Percentiles rank a stretch among this genome's conserved stretches.
These are phyloP conservation scores for Musca vetustissima DNA, from an alignment of 1,140 invertebrate species.

Conservation along the genomic window DNA sequence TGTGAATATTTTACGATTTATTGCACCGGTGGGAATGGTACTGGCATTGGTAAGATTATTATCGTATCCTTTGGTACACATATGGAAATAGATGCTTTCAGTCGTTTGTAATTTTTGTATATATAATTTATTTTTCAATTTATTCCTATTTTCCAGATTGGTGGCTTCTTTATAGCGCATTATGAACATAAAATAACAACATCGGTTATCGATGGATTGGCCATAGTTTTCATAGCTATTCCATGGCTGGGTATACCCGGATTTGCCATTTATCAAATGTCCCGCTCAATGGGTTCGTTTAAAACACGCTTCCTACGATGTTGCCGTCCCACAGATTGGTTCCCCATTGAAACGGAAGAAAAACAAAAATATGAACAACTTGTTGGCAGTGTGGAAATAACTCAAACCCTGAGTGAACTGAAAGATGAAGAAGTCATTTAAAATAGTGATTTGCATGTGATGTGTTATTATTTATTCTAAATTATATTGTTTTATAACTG, in stretches of 20 bases:
- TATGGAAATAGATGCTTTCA: no score
- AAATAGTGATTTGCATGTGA: neutral
- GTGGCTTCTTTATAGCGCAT: neutral
- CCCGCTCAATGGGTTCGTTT: constrained; percentile 38
- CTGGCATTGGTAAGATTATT: constrained; percentile 34
- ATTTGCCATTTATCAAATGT: constrained; percentile 39
- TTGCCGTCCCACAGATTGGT: constrained; percentile 48
- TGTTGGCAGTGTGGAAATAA: constrained; percentile 43
- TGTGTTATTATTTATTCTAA: no score
- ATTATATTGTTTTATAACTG: no score
- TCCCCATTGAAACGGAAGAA: constrained; percentile 44
- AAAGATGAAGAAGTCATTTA: constrained; percentile 37
- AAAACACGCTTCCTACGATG: constrained; percentile 35
- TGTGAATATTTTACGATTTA: constrained; percentile 42
- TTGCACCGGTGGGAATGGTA: constrained; percentile 39
- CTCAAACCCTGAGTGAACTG: constrained; percentile 44
- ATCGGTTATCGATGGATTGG: neutral
- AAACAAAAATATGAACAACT: constrained; percentile 45
- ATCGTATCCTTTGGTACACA: no score
- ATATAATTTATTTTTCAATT: no score
- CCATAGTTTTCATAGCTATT: constrained; percentile 9
- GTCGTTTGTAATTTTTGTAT: neutral
- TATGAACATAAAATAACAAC: neutral
- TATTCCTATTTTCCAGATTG: neutral
- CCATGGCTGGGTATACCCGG: constrained; percentile 41